A percentile compares a stretch with the other conserved stretches of the same genome.
These are phyloP conservation scores for Ganaspis brasiliensis DNA, from an alignment of 2,888 invertebrate species.

Conservation along the genomic window DNA sequence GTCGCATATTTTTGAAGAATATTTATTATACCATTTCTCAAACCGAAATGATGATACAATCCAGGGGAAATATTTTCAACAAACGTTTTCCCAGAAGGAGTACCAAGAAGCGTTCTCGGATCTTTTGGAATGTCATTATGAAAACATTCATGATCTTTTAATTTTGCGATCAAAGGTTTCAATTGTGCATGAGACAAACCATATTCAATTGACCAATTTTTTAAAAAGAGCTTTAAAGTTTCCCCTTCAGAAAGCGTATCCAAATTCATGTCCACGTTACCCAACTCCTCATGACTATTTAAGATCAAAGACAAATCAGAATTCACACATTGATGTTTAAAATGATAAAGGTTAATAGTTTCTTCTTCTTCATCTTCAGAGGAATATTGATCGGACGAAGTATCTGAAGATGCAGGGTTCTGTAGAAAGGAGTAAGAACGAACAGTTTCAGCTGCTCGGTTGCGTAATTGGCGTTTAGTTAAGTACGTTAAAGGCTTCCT, in stretches of 20 bases:
- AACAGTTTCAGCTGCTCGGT: background rate
- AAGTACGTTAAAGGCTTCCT: background rate
- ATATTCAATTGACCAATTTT: background rate
- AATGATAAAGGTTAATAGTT: background rate
- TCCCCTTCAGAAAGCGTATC: background rate
- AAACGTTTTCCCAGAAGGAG: background rate
- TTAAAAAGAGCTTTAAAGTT: background rate
- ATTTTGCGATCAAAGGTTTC: background rate
- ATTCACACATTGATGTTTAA: too few species aligned
- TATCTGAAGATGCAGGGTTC: background rate
- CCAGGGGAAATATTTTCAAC: background rate
- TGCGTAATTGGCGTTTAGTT: background rate
- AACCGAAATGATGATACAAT: background rate
- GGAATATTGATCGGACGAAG: background rate
- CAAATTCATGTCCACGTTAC: background rate
- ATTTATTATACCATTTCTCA: background rate
- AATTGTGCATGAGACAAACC: slow-evolving; percentile 1
- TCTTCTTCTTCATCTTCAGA: background rate
- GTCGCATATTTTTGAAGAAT: background rate
- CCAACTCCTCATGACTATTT: background rate
- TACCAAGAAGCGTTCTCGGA: slow-evolving; percentile 16
- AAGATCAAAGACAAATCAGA: too few species aligned
- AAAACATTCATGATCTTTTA: slow-evolving; percentile 6
- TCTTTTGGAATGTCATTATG: slow-evolving; percentile 3
- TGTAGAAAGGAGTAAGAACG: background rate